Percentiles rank a stretch among this genome's conserved stretches.
These are phyloP conservation scores for Tupiocoris notatus DNA, from an alignment of 2,888 invertebrate genomes.

Conservation along the genomic window DNA sequence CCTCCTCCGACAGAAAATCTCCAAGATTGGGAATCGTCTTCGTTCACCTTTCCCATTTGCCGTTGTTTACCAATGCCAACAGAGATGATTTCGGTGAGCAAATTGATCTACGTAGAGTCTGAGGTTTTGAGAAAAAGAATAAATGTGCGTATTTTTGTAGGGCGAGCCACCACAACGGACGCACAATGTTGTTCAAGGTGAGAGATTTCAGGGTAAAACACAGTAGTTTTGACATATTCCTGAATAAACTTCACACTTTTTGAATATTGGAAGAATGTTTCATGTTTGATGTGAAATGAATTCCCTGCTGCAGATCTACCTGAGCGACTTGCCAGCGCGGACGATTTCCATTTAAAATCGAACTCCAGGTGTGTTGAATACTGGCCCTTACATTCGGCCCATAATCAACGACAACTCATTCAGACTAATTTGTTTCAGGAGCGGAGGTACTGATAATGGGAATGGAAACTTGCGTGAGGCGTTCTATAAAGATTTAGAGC, in stretches of 20 bases:
- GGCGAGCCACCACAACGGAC: not conserved
- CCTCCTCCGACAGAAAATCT: not conserved
- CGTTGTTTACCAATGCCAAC: not conserved
- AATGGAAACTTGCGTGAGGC: not conserved
- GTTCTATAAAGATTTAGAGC: not conserved
- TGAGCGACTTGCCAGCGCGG: not conserved
- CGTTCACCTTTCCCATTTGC: not conserved
- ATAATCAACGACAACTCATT: no score
- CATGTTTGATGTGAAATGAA: not conserved
- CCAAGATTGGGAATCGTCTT: not conserved
- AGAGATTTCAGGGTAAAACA: not conserved
- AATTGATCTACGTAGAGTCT: no score
- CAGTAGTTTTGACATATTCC: no score
- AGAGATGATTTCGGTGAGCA: not conserved
- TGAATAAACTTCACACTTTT: no score
- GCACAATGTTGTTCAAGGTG: not conserved
- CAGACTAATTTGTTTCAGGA: not conserved
- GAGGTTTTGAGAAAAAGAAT: no score
- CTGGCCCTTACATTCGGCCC: no score
- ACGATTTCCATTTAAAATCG: not conserved
- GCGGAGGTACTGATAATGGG: not conserved
- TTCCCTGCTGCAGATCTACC: not conserved
- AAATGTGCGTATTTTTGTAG: no score
- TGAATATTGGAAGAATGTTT: not conserved
- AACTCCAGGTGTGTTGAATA: not conserved